A percentile compares a stretch with the other conserved stretches of the same genome.
Evolutionary conservation across 2,113 vertebrate genomes (phyloP).

Genomic region (Macroglossus sobrinus): DNA sequence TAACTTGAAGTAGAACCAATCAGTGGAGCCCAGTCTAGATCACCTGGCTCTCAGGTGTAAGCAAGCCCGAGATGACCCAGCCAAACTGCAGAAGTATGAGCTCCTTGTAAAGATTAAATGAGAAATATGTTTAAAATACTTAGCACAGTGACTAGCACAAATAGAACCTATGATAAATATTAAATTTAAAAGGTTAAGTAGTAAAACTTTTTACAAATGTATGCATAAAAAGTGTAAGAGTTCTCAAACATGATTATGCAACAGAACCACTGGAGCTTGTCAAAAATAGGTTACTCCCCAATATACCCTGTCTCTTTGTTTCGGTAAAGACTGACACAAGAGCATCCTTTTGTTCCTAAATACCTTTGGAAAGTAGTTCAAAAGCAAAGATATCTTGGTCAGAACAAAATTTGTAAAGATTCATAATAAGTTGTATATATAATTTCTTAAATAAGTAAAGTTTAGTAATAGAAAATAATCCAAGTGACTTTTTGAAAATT

Average conservation of each 20-base stretch:
- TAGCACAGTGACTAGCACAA: not conserved
- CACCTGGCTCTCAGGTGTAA: not conserved
- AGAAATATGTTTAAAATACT: not conserved
- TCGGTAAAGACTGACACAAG: not conserved
- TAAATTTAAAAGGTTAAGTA: not conserved
- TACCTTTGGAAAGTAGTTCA: not conserved
- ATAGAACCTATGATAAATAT: not conserved
- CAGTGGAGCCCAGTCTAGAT: not conserved
- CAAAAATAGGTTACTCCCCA: not conserved
- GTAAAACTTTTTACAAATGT: not conserved
- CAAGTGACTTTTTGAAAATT: no score
- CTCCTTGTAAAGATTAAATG: not conserved
- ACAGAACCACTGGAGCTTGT: not conserved
- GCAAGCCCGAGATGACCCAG: not conserved
- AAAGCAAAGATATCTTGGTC: not conserved
- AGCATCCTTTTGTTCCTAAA: not conserved
- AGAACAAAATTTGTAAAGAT: not conserved
- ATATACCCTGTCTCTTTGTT: not conserved
- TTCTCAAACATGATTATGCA: not conserved
- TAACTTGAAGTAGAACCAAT: not conserved
- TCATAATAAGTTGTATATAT: not conserved
- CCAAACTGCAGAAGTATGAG: not conserved
- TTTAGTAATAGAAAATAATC: not conserved
- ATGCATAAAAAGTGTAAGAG: not conserved
- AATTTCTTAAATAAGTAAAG: not conserved